Evolutionary conservation across 2,797 vertebrate species (phyloP).

Genomic region (Nannoperca obscura): DNA sequence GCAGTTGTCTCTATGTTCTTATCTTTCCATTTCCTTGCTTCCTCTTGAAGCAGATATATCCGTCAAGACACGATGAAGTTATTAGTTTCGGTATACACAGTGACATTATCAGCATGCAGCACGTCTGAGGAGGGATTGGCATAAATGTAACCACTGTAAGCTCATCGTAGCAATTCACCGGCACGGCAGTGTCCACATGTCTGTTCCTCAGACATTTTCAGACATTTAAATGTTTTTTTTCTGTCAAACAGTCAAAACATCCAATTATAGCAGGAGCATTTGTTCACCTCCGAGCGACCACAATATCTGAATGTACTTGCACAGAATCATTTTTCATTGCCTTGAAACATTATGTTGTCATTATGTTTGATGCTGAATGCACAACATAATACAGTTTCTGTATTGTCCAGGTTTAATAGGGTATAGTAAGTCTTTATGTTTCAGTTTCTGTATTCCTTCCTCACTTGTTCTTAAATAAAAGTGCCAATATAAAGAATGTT

Average conservation of each 20-base stretch:
- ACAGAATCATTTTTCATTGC: not conserved
- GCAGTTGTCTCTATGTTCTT: conserved; percentile 36
- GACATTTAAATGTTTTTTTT: not conserved
- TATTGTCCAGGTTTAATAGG: not conserved
- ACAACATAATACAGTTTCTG: not conserved
- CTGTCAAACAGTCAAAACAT: not conserved
- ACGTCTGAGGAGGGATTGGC: conserved; percentile 1
- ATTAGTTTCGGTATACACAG: conserved; percentile 42
- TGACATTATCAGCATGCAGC: conserved; percentile 41
- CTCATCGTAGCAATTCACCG: conserved; percentile 23
- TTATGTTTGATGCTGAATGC: not conserved
- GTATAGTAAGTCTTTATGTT: not conserved
- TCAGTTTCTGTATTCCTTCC: not conserved
- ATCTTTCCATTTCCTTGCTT: conserved; percentile 36
- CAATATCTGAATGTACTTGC: not conserved
- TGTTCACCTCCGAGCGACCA: not conserved
- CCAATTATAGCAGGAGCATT: not conserved
- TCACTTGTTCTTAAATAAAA: not conserved
- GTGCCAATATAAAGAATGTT: not conserved
- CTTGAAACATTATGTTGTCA: not conserved
- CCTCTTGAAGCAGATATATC: conserved; percentile 12
- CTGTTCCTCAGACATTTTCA: not conserved
- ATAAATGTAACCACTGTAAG: not conserved
- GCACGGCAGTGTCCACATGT: conserved; percentile 14
- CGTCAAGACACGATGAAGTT: conserved; percentile 32